Conservation (phyloP, 2,797 vertebrate species). For the Gymnodraco acuticeps region DNA sequence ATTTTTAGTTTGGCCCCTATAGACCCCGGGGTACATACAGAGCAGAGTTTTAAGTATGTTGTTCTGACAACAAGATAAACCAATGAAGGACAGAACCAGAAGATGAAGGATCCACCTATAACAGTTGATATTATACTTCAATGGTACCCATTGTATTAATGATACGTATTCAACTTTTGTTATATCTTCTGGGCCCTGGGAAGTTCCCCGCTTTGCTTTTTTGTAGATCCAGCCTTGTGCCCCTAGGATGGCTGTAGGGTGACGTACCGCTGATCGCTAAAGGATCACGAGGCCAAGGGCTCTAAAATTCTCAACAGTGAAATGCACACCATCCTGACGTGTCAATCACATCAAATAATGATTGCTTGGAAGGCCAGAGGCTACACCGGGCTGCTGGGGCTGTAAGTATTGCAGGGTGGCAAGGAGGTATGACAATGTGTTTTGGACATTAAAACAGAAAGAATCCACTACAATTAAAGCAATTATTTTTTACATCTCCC, state of each 20-base stretch:
- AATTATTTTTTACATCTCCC: conserved; percentile 1
- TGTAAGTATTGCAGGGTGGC: conserved; percentile 17
- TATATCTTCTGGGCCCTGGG: no score
- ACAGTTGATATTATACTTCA: neutral
- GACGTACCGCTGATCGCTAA: conserved; percentile 78
- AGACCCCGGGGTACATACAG: neutral
- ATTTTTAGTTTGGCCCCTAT: no score
- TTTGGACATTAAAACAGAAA: conserved; percentile 11
- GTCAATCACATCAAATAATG: conserved; percentile 76
- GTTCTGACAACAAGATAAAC: neutral
- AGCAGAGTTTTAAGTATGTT: no score
- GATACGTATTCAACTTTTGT: neutral
- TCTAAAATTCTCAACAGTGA: conserved; percentile 82
- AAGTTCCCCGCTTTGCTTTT: neutral
- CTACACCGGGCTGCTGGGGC: conserved; percentile 26
- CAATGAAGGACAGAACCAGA: neutral
- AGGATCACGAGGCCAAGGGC: conserved; percentile 78
- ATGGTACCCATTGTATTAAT: neutral
- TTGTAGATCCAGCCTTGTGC: conserved; percentile 14
- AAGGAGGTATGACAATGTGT: conserved; percentile 11
- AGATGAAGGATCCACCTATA: neutral
- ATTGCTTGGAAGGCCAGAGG: conserved; percentile 54
- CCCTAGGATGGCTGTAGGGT: conserved; percentile 78
- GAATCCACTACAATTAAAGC: conserved; percentile 10
- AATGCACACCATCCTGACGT: conserved; percentile 81